Conservation (phyloP, 92 coral and sea anemone species). For the Phenganax stokvisi region DNA sequence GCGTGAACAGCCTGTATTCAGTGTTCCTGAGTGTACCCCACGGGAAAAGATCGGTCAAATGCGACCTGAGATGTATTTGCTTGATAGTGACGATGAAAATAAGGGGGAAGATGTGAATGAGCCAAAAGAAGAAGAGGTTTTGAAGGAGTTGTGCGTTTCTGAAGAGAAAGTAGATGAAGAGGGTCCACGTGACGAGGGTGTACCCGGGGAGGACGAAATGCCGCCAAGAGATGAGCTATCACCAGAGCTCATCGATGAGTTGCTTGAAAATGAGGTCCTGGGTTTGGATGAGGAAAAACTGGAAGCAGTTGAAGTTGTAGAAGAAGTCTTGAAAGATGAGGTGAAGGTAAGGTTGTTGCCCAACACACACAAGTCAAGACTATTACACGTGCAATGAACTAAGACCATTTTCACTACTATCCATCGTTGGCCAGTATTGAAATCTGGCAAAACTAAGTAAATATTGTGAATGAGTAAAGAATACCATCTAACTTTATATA, state of each 20-base stretch:
- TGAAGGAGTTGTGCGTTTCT: background rate
- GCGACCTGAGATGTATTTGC: conserved; percentile 30
- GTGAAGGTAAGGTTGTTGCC: background rate
- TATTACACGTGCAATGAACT: too few species aligned
- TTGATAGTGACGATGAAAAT: conserved; percentile 25
- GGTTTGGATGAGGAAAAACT: conserved; percentile 15
- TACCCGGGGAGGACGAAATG: conserved; percentile 15
- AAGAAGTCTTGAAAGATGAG: background rate
- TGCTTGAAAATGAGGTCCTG: conserved; percentile 27
- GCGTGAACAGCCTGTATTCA: background rate
- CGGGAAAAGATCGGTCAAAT: background rate
- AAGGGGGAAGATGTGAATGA: background rate
- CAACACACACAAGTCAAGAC: too few species aligned
- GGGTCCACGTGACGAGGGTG: background rate
- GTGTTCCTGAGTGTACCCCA: background rate
- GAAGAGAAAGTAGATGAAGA: background rate
- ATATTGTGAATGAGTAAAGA: background rate
- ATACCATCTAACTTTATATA: background rate
- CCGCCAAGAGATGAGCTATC: conserved; percentile 27
- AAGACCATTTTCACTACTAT: too few species aligned
- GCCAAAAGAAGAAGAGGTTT: background rate
- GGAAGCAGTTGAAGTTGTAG: background rate
- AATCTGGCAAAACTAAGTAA: too few species aligned
- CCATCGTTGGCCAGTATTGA: too few species aligned
- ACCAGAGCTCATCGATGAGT: conserved; percentile 31